Conservation (phyloP, 2,113 vertebrate species). For the Terrapene triunguis region DNA sequence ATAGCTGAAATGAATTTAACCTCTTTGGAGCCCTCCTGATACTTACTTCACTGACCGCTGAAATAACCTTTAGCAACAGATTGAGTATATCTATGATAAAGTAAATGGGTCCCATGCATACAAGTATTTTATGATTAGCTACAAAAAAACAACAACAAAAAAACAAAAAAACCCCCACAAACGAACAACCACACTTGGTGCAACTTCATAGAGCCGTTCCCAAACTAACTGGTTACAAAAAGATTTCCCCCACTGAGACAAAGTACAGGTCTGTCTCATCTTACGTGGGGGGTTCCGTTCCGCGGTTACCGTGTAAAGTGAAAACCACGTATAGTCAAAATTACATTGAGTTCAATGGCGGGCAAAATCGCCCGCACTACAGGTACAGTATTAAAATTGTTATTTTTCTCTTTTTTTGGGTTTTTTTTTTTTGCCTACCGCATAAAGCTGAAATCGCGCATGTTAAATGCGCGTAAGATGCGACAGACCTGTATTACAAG, state of each 20-base stretch:
- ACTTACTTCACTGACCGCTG: background rate
- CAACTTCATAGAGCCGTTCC: background rate
- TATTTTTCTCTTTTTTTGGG: no score
- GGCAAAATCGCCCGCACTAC: no score
- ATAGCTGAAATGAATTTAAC: background rate
- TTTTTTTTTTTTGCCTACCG: no score
- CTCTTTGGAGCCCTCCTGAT: background rate
- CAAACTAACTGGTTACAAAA: background rate
- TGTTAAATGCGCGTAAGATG: no score
- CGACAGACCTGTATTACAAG: background rate
- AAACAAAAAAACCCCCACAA: background rate
- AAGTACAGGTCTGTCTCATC: background rate
- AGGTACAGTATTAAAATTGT: no score
- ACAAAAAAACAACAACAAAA: background rate
- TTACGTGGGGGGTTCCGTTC: no score
- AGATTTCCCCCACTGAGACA: background rate
- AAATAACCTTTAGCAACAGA: background rate
- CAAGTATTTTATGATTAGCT: background rate
- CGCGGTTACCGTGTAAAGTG: no score
- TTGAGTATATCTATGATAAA: background rate
- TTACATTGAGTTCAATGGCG: no score
- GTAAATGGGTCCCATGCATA: background rate
- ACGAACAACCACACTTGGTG: background rate
- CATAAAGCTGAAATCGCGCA: no score
- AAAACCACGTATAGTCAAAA: no score